Percentiles rank a stretch among this genome's conserved stretches.
These are phyloP conservation scores for Leptoteleia sp. DNA, from an alignment of 1,140 invertebrate species.

Conservation along the genomic window DNA sequence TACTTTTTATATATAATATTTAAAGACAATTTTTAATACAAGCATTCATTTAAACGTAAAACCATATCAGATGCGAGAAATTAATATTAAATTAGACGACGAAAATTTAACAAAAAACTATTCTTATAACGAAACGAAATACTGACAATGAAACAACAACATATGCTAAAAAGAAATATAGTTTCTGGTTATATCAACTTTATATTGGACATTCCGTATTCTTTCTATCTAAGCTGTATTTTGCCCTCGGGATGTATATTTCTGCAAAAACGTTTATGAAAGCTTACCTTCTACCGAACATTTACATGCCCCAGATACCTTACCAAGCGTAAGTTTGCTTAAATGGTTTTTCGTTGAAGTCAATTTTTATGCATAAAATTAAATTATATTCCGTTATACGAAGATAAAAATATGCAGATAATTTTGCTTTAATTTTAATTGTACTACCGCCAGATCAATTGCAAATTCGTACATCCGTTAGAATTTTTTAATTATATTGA, in stretches of 20 bases:
- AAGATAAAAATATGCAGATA: conserved; percentile 1
- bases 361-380: conserved; percentile 48
- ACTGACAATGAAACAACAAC: conserved; percentile 17
- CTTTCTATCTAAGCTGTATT: conserved; percentile 49
- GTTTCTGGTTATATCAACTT: conserved; percentile 48
- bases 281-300: conserved; percentile 49
- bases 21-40: too few relatives aligned
- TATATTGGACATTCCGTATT: conserved; percentile 35
- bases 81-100: too few relatives aligned
- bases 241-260: conserved; percentile 54
- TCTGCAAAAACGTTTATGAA: conserved; percentile 50
- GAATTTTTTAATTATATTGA: too few relatives aligned
- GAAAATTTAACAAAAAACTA: too few relatives aligned
- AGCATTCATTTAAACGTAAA: too few relatives aligned
- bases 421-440: too few relatives aligned
- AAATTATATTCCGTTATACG: conserved; percentile 2
- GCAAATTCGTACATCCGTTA: too few relatives aligned
- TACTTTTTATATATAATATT: too few relatives aligned
- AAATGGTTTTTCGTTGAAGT: conserved; percentile 40
- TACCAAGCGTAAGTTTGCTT: conserved; percentile 44
- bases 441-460: too few relatives aligned
- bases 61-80: too few relatives aligned
- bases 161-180: conserved; percentile 31
- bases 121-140: too few relatives aligned
- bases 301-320: conserved; percentile 60